These are phyloP conservation scores for Candoia aspera DNA, from an alignment of 2,113 vertebrate genomes.

Conservation along the genomic window DNA sequence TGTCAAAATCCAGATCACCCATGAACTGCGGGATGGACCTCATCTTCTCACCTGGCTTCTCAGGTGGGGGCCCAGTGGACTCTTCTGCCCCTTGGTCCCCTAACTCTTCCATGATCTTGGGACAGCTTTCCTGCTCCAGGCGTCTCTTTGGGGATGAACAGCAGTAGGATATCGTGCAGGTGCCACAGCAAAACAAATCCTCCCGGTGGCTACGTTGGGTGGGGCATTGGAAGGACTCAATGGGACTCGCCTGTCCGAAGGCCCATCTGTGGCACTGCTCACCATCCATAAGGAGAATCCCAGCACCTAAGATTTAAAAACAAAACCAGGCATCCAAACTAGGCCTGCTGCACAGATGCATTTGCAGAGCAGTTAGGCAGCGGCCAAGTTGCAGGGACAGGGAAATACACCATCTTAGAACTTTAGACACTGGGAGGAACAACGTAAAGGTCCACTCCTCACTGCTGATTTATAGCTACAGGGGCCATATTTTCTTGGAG, in stretches of 20 bases:
- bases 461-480: background rate
- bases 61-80: background rate
- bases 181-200: constrained; percentile 71
- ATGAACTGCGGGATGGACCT: background rate
- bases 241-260: too few species aligned
- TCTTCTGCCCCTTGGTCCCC: background rate
- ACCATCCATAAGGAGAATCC: background rate
- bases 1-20: background rate
- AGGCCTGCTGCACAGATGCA: background rate
- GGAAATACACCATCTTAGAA: background rate
- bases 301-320: background rate
- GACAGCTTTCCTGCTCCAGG: constrained; percentile 70
- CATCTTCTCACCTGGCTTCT: background rate
- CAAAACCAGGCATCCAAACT: background rate
- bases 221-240: constrained; percentile 69
- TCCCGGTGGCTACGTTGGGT: constrained; percentile 60
- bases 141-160: constrained; percentile 62
- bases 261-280: background rate
- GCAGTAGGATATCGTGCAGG: constrained; percentile 70
- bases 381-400: too few species aligned
- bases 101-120: constrained; percentile 9
- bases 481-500: background rate
- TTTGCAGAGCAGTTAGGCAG: background rate
- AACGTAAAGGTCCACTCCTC: background rate
- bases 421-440: background rate